Percentiles rank a stretch among this genome's conserved stretches.
Conservation (phyloP, 1,140 invertebrate species). For the Brachionus angularis region DNA sequence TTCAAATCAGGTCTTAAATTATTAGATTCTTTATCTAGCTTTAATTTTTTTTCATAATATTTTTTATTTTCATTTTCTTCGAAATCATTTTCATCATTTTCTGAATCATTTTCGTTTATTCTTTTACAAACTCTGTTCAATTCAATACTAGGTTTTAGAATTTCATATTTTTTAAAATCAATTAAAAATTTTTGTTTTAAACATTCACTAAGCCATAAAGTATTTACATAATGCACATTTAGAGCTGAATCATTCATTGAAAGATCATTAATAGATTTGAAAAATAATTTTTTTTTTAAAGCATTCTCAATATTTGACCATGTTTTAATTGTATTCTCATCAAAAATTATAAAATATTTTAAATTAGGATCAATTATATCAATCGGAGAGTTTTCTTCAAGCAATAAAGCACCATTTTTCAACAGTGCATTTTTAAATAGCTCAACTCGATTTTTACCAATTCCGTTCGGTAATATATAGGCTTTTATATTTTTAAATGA, state of each 20-base stretch:
- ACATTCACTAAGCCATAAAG: conserved; percentile 54
- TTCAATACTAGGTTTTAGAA: neutral
- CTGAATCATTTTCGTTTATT: neutral
- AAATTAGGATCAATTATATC: neutral
- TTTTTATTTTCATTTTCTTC: neutral
- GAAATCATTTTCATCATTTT: neutral
- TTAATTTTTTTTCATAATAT: too few species aligned
- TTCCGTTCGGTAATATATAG: conserved; percentile 47
- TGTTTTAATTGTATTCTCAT: conserved; percentile 46
- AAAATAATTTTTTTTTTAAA: conserved; percentile 47
- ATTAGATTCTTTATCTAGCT: too few species aligned
- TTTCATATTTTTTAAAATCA: conserved; percentile 21
- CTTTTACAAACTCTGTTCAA: neutral
- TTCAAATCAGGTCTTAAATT: neutral
- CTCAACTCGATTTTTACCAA: conserved; percentile 52
- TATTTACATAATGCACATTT: conserved; percentile 49
- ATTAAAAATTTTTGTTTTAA: conserved; percentile 49
- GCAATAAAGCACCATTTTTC: conserved; percentile 49
- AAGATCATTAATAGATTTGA: conserved; percentile 50
- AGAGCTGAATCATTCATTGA: conserved; percentile 45
- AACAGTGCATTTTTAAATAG: conserved; percentile 51
- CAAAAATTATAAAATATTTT: neutral
- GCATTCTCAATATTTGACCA: conserved; percentile 49
- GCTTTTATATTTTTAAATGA: neutral
- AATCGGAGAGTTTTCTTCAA: conserved; percentile 43